Evolutionary conservation across 2,888 invertebrate genomes (phyloP).

Genomic region (Anoplius nigerrimus): DNA sequence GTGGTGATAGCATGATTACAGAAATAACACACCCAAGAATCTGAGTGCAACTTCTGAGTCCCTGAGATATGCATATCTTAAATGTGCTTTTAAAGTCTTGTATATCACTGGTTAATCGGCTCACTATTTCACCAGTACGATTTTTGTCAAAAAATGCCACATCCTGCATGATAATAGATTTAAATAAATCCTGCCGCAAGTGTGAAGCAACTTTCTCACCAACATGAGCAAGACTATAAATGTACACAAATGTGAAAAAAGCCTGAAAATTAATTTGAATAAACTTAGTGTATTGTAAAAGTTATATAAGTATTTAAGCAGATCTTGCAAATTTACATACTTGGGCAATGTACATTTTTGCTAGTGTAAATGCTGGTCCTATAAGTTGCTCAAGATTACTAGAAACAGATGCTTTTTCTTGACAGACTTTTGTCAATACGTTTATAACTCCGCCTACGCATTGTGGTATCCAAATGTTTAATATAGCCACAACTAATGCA

Average conservation of each 20-base stretch:
- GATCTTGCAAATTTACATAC: conserved; percentile 74
- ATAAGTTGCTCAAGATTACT: conserved; percentile 80
- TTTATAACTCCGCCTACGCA: conserved; percentile 90
- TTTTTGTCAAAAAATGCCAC: conserved; percentile 93
- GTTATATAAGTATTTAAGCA: neutral
- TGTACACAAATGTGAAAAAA: conserved; percentile 91
- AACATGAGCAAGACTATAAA: conserved; percentile 88
- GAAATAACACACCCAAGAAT: conserved; percentile 88
- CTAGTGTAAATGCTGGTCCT: conserved; percentile 81
- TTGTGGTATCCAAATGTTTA: conserved; percentile 93
- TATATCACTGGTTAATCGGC: conserved; percentile 93
- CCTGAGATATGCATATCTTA: conserved; percentile 94
- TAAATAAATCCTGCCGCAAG: conserved; percentile 88
- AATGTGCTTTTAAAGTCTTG: conserved; percentile 99
- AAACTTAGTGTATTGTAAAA: neutral
- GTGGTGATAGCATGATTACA: conserved; percentile 91
- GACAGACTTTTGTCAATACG: conserved; percentile 80
- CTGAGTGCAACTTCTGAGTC: conserved; percentile 90
- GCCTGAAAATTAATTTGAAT: conserved; percentile 77
- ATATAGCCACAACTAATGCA: conserved; percentile 88
- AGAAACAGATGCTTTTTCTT: conserved; percentile 73
- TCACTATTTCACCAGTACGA: conserved; percentile 93
- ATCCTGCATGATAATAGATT: conserved; percentile 89
- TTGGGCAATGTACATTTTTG: conserved; percentile 84
- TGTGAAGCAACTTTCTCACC: conserved; percentile 91